Percentiles rank a stretch among this genome's conserved stretches.
phyloP scores from a whole-genome alignment of 2,113 vertebrate genomes.

The Rhinolophus sinicus region DNA sequence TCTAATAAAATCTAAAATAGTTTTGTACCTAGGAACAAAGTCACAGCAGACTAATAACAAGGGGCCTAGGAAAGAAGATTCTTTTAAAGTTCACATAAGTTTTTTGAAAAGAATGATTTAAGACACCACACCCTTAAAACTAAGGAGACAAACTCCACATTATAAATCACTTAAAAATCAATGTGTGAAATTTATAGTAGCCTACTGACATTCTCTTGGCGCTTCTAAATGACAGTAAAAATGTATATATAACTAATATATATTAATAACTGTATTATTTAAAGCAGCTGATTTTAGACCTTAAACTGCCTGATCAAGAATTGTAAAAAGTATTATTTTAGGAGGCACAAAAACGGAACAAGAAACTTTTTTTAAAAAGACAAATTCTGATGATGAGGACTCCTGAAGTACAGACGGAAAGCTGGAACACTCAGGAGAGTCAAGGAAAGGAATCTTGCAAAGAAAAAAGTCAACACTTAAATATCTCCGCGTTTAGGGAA shows the following conservation, averaged over 20 bases:
- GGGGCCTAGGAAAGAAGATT: not conserved
- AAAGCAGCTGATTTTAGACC: not conserved
- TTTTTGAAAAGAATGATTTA: not conserved
- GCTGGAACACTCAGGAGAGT: not conserved
- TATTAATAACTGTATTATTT: not conserved
- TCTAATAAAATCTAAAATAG: conserved; percentile 49
- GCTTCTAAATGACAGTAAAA: not conserved
- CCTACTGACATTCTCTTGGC: not conserved
- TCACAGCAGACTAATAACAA: not conserved
- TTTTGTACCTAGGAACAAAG: conserved; percentile 14
- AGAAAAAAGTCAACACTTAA: not conserved
- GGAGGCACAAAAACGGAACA: not conserved
- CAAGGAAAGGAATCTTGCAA: not conserved
- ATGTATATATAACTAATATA: not conserved
- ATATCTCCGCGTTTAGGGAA: not conserved
- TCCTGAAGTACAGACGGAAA: not conserved
- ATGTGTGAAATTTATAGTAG: not conserved
- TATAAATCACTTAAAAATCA: not conserved
- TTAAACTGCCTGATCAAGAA: not conserved
- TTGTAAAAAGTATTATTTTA: not conserved
- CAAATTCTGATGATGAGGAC: not conserved
- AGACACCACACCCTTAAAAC: not conserved
- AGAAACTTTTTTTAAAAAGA: not conserved
- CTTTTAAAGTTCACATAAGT: not conserved
- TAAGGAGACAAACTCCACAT: not conserved